phyloP scores from a whole-genome alignment of 35 echinoderm and acorn worm genomes.

The Eucidaris tribuloides region DNA sequence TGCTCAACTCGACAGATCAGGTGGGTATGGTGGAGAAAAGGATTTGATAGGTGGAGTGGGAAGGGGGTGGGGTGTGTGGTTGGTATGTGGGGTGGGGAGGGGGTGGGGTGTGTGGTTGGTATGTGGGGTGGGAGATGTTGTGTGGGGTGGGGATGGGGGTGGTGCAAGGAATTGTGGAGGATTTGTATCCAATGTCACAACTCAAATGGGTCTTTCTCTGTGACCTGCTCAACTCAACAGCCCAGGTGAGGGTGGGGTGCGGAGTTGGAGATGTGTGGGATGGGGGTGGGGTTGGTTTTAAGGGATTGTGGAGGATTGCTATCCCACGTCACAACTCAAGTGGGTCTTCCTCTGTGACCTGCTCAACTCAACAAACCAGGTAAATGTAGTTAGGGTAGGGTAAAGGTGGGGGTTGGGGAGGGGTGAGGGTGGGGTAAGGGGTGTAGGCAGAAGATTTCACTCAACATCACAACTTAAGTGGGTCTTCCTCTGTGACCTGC shows the following conservation, averaged over 20 bases:
- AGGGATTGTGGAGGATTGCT: too few species aligned
- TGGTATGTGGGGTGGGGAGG: too few species aligned
- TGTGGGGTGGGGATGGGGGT: too few species aligned
- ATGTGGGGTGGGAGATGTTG: too few species aligned
- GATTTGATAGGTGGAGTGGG: too few species aligned
- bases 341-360: constrained; percentile 90
- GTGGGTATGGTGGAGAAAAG: too few species aligned
- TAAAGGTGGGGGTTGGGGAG: constrained; percentile 43
- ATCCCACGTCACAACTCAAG: constrained; percentile 94
- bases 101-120: too few species aligned
- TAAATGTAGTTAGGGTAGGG: constrained; percentile 42
- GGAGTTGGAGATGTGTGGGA: too few species aligned
- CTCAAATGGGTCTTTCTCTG: constrained; percentile 97
- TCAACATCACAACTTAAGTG: constrained; percentile 95
- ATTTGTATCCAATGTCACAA: constrained; percentile 85
- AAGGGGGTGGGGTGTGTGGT: too few species aligned
- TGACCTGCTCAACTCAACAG: constrained; percentile 53
- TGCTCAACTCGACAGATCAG: constrained; percentile 39
- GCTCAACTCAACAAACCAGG: constrained; percentile 37
- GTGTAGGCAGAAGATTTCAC: constrained; percentile 97
- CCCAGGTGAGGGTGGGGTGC: constrained; percentile 56
- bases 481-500: constrained; percentile 81
- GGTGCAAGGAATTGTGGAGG: too few species aligned
- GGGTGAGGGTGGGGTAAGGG: constrained; percentile 93
- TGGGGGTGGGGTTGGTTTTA: too few species aligned